Conservation (phyloP, 2,113 vertebrate genomes). For the Atherinomorus stipes region DNA sequence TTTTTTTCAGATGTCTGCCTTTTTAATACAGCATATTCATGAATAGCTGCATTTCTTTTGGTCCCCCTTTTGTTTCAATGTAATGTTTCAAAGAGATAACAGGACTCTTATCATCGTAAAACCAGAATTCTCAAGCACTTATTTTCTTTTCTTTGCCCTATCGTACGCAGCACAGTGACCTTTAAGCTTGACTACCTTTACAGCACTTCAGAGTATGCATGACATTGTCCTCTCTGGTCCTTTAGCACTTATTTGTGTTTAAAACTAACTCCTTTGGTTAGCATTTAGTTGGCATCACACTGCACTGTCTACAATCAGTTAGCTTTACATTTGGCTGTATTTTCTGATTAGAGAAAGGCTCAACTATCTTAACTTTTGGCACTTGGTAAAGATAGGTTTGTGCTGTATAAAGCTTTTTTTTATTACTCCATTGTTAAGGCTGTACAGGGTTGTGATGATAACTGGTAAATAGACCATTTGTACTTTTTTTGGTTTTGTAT, state of each 20-base stretch:
- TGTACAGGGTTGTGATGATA: slow-evolving; percentile 99
- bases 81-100: slow-evolving; percentile 57
- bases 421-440: slow-evolving; percentile 95
- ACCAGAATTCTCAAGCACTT: slow-evolving; percentile 80
- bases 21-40: slow-evolving; percentile 69
- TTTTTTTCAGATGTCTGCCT: slow-evolving; percentile 73
- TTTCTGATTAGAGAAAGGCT: slow-evolving; percentile 86
- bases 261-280: slow-evolving; percentile 78
- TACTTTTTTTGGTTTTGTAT: slow-evolving; percentile 84
- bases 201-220: slow-evolving; percentile 92
- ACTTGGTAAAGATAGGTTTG: slow-evolving; percentile 93
- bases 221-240: slow-evolving; percentile 78
- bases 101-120: slow-evolving; percentile 58
- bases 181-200: slow-evolving; percentile 84
- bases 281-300: slow-evolving; percentile 82
- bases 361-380: slow-evolving; percentile 82
- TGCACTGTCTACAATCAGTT: slow-evolving; percentile 86
- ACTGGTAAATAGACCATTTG: slow-evolving; percentile 93
- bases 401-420: slow-evolving; percentile 98
- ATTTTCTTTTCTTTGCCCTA: slow-evolving; percentile 69
- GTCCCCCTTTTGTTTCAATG: slow-evolving; percentile 40
- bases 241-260: slow-evolving; percentile 80
- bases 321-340: slow-evolving; percentile 85
- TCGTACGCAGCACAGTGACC: slow-evolving; percentile 80
- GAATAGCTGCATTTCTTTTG: slow-evolving; percentile 72